These are phyloP conservation scores for Hypsibius dujardini DNA, from an alignment of 1,140 invertebrate genomes.

Conservation along the genomic window DNA sequence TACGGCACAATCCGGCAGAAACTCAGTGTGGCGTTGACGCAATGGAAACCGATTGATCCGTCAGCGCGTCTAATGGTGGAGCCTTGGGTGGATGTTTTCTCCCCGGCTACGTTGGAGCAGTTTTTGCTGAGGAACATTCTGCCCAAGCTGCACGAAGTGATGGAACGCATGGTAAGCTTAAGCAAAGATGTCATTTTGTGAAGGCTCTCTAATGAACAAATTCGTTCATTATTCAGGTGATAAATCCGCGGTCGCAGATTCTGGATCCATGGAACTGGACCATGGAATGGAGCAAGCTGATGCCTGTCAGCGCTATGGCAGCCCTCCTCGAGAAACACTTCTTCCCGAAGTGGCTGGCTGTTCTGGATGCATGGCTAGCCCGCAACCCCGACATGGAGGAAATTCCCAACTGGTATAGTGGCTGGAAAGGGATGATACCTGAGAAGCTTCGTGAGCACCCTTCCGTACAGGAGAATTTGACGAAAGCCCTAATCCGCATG, in stretches of 20 bases:
- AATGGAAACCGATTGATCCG: slow-evolving; percentile 77
- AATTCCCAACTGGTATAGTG: slow-evolving; percentile 66
- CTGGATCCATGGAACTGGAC: slow-evolving; percentile 59
- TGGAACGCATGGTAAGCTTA: slow-evolving; percentile 7
- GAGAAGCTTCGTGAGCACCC: slow-evolving; percentile 48
- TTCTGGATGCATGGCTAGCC: slow-evolving; percentile 58
- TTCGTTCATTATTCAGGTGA: slow-evolving; percentile 20
- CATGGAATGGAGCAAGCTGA: slow-evolving; percentile 62
- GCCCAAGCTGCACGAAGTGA: slow-evolving; percentile 52
- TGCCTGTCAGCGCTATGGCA: slow-evolving; percentile 50
- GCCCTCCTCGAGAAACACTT: slow-evolving; percentile 59
- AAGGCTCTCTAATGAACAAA: neutral
- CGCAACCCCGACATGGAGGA: slow-evolving; percentile 61
- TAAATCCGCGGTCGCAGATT: slow-evolving; percentile 20
- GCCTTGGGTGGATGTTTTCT: slow-evolving; percentile 75
- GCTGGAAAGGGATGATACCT: slow-evolving; percentile 63
- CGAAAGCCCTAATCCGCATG: slow-evolving; percentile 20
- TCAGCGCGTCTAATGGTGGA: slow-evolving; percentile 76
- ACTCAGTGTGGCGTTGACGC: slow-evolving; percentile 60
- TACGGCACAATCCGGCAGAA: slow-evolving; percentile 86
- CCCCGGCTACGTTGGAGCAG: slow-evolving; percentile 56
- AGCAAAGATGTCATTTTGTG: slow-evolving; percentile 17
- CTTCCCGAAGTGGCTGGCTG: slow-evolving; percentile 67
- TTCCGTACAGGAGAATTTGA: slow-evolving; percentile 45
- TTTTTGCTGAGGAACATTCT: slow-evolving; percentile 75